These are phyloP conservation scores for Ephestia elutella DNA, from an alignment of 1,140 invertebrate species.

Conservation along the genomic window DNA sequence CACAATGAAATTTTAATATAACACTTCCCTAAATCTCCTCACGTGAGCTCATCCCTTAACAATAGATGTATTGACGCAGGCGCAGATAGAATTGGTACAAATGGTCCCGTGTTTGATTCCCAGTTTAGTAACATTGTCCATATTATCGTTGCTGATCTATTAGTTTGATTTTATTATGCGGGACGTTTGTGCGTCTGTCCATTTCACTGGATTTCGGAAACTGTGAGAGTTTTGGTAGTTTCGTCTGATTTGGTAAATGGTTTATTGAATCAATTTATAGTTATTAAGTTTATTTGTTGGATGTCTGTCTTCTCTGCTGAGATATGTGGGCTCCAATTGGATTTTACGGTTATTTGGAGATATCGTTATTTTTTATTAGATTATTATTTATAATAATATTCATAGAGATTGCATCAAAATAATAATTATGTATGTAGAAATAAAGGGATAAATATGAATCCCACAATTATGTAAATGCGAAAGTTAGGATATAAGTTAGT, in stretches of 20 bases:
- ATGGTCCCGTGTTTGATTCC: constrained; percentile 42
- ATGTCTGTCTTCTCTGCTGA: not conserved
- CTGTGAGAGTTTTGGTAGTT: not conserved
- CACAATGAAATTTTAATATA: not conserved
- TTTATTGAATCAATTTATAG: constrained; percentile 5
- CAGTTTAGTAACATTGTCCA: constrained; percentile 42
- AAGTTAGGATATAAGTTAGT: too few species aligned
- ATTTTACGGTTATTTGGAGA: constrained; percentile 1
- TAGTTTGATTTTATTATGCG: constrained; percentile 37
- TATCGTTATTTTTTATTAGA: not conserved
- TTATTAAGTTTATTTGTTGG: constrained; percentile 2
- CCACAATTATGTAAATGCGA: too few species aligned
- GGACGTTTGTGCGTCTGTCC: constrained; percentile 46
- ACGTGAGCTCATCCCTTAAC: not conserved
- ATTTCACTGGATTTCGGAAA: constrained; percentile 6
- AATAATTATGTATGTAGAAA: too few species aligned
- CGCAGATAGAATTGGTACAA: constrained; percentile 34
- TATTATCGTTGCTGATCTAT: constrained; percentile 10
- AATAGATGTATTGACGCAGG: constrained; percentile 33
- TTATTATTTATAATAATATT: not conserved
- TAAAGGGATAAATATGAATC: too few species aligned
- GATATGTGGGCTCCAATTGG: not conserved
- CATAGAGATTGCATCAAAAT: too few species aligned
- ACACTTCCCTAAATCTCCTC: not conserved
- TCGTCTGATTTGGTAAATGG: not conserved